A percentile compares a stretch with the other conserved stretches of the same genome.
Evolutionary conservation across 2,888 invertebrate species (phyloP).

Genomic region (Drosophila longiperda): DNA sequence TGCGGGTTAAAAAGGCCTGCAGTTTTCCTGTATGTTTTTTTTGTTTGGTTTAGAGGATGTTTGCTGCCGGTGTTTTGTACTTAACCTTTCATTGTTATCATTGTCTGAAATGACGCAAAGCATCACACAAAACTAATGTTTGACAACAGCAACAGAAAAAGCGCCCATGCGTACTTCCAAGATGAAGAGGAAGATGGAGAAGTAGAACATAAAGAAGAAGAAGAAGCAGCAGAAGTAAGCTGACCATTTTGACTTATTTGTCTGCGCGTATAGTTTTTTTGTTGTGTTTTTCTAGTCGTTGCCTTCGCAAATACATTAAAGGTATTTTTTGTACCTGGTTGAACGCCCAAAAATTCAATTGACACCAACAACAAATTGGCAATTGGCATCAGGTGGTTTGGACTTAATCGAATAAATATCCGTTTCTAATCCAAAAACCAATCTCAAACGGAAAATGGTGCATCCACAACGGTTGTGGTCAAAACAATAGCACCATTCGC

Average conservation of each 20-base stretch:
- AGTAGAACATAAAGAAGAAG: neutral
- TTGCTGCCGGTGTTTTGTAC: conserved; percentile 50
- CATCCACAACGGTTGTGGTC: neutral
- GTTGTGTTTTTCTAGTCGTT: neutral
- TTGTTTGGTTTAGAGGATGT: conserved; percentile 47
- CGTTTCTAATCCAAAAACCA: conserved; percentile 22
- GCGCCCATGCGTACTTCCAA: conserved; percentile 16
- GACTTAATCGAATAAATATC: conserved; percentile 36
- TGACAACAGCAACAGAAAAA: conserved; percentile 18
- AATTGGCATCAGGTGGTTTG: conserved; percentile 7
- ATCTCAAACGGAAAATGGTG: conserved; percentile 6
- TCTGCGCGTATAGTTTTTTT: neutral
- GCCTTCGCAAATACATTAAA: conserved; percentile 25
- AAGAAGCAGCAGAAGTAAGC: conserved; percentile 15
- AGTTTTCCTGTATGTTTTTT: neutral
- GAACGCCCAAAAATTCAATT: conserved; percentile 50
- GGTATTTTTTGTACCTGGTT: conserved; percentile 18
- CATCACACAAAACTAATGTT: conserved; percentile 36
- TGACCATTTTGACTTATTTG: conserved; percentile 10
- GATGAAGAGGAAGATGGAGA: neutral
- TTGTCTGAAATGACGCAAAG: conserved; percentile 21
- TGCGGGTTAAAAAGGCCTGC: neutral
- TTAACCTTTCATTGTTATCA: conserved; percentile 56
- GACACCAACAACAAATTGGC: conserved; percentile 32
- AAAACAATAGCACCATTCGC: neutral